phyloP scores from a whole-genome alignment of 2,888 invertebrate species.

The Polydrusus pterygomalis region DNA sequence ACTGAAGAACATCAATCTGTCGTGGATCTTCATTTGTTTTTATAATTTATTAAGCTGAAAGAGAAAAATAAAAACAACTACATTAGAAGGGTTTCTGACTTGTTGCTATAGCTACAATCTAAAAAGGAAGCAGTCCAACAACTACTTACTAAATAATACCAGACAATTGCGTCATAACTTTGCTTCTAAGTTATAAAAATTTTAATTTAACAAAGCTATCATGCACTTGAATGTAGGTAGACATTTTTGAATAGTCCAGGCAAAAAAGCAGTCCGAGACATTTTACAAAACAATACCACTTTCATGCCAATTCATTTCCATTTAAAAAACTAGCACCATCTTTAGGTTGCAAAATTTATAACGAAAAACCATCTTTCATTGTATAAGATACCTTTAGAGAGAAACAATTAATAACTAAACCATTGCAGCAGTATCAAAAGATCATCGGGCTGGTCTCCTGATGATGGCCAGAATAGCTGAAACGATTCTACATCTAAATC shows the following conservation, averaged over 20 bases:
- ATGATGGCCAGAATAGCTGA: slow-evolving; percentile 18
- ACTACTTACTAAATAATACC: slow-evolving; percentile 6
- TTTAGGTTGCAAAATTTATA: too few relatives aligned
- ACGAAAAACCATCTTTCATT: not conserved
- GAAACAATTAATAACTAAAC: not conserved
- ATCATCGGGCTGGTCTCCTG: slow-evolving; percentile 30
- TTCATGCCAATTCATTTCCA: too few relatives aligned
- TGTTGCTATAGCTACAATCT: slow-evolving; percentile 41
- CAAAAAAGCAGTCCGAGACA: slow-evolving; percentile 1
- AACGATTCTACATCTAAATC: slow-evolving; percentile 17
- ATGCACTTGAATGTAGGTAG: not conserved
- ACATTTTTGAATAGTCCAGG: not conserved
- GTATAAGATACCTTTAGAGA: not conserved
- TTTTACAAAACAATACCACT: too few relatives aligned
- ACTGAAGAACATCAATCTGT: slow-evolving; percentile 12
- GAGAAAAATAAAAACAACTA: slow-evolving; percentile 67
- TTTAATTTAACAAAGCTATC: slow-evolving; percentile 1
- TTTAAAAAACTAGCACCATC: too few relatives aligned
- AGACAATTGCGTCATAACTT: not conserved
- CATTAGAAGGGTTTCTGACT: slow-evolving; percentile 56
- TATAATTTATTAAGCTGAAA: slow-evolving; percentile 64
- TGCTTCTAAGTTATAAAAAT: not conserved
- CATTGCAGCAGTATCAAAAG: slow-evolving; percentile 17
- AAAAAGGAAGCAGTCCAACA: slow-evolving; percentile 38
- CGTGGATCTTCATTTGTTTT: slow-evolving; percentile 35